Evolutionary conservation across 2,113 vertebrate species (phyloP), one percentile per base, ranked within the genome.

Genomic region (Ptyas mucosa): DNA sequence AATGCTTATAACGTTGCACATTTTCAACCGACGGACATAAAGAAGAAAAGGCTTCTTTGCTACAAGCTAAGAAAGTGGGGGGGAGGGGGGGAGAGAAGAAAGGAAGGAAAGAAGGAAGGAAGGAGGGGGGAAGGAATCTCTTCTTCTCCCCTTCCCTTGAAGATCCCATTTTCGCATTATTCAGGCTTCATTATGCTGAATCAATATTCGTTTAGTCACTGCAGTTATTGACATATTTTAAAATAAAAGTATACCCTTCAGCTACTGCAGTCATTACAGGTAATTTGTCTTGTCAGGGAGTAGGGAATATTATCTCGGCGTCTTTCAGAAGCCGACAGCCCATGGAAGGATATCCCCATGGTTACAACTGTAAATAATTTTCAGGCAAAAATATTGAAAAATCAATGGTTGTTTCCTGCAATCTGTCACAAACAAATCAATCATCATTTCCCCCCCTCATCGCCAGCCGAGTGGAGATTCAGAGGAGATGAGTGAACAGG

Each of bases 361-460:
- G 98, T 98, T 98, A 98, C 98, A 99, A 98, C 98, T 99, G 98
- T 99, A 99, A 99, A 99, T 99, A 99, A 99, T 99, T 98, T 98
- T 98, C 98, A 98, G 98, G 98, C 98, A 99, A 99, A 93, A 99
- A 99, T 99, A 99, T 98, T 98, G 98, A 98, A 98, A 99, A 99
- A 99, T 99, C 99, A 99, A 99, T 99, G 98, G 97, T 97, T 98
- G 98, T 98, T 99, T 99, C 99, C 99, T 99, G 98, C 98, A 98
- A 99, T 98, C 98, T 98, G 98, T 99, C 99, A 98, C 97, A 96
- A 98, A 98, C 98, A 97, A 99, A 99, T 99, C 99, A 99, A 99
- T 99, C 99, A 99, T 98, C 97, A 98, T 99, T 98, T 97, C 96
- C 5, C 4, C 26, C 26, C 29, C 64, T 98, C 98, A 92, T 97